Percentiles rank a stretch among this genome's conserved stretches.
Conservation (phyloP, 35 echinoderm and acorn worm species). For the Eucidaris tribuloides region DNA sequence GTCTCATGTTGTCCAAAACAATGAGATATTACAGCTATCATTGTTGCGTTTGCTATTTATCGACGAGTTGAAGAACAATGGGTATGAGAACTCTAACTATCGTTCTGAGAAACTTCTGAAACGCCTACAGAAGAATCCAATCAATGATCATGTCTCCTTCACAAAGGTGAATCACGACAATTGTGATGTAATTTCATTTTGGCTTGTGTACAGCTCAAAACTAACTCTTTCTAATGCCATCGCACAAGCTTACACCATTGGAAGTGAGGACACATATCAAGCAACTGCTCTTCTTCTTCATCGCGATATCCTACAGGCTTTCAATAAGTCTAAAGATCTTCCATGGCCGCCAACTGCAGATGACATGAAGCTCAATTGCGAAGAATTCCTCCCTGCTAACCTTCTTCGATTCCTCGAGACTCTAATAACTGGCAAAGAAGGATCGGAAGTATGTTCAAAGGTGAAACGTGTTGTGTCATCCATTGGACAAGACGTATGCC, state of each 20-base stretch:
- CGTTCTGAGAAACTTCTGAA: slow-evolving; percentile 47
- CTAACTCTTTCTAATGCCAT: slow-evolving; percentile 16
- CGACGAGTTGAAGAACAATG: slow-evolving; percentile 32
- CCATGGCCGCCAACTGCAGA: slow-evolving; percentile 48
- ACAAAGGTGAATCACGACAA: slow-evolving; percentile 21
- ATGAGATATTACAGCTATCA: not conserved
- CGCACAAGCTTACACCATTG: not conserved
- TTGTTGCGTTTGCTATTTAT: slow-evolving; percentile 14
- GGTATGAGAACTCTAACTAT: slow-evolving; percentile 40
- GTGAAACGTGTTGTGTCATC: slow-evolving; percentile 1
- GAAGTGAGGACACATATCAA: not conserved
- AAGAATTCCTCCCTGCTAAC: not conserved
- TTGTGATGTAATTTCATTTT: not conserved
- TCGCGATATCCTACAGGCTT: not conserved
- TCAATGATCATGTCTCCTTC: slow-evolving; percentile 6
- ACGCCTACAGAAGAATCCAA: slow-evolving; percentile 31
- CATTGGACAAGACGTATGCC: slow-evolving; percentile 37
- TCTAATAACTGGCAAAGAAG: not conserved
- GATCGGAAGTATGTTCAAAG: too few relatives aligned
- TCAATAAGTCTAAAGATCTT: slow-evolving; percentile 22
- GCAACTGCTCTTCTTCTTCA: slow-evolving; percentile 19
- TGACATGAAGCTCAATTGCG: not conserved
- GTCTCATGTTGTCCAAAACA: not conserved
- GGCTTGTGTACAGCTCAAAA: slow-evolving; percentile 4
- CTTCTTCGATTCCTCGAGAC: not conserved